Evolutionary conservation across 2,797 vertebrate species (phyloP).

Genomic region (Thunnus albacares): DNA sequence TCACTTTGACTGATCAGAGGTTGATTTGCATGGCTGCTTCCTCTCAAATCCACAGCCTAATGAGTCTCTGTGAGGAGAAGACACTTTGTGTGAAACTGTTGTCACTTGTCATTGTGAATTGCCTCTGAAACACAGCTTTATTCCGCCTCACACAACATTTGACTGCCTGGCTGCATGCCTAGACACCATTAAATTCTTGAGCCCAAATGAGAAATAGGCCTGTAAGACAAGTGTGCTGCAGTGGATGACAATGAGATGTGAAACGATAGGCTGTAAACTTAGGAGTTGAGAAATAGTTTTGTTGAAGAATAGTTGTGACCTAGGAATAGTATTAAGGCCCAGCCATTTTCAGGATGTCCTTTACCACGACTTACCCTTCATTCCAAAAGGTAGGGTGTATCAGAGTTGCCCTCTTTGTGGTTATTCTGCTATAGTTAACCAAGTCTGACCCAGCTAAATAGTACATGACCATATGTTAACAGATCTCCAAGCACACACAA

Average conservation of each 20-base stretch:
- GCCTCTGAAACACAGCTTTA: conserved; percentile 68
- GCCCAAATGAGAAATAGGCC: conserved; percentile 68
- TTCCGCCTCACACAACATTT: conserved; percentile 64
- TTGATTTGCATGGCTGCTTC: conserved; percentile 64
- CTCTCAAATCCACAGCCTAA: conserved; percentile 55
- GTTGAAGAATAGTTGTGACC: conserved; percentile 19
- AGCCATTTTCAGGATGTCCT: neutral
- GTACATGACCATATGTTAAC: too few species aligned
- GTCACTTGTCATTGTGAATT: conserved; percentile 77
- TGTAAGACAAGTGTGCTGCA: conserved; percentile 55
- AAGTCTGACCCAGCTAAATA: too few species aligned
- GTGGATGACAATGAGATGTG: conserved; percentile 59
- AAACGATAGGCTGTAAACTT: conserved; percentile 46
- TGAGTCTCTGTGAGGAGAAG: conserved; percentile 67
- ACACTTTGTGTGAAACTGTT: conserved; percentile 73
- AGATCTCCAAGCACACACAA: too few species aligned
- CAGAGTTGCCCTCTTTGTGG: too few species aligned
- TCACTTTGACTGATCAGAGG: conserved; percentile 68
- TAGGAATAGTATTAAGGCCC: conserved; percentile 7
- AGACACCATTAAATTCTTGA: conserved; percentile 72
- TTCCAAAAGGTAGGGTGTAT: too few species aligned
- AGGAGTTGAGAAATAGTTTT: conserved; percentile 27
- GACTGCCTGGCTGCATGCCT: conserved; percentile 72
- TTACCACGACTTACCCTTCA: neutral
- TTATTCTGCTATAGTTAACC: too few species aligned